Conservation (phyloP, 37 sponge, comb jelly and placozoan genomes). For the Bolinopsis microptera region DNA sequence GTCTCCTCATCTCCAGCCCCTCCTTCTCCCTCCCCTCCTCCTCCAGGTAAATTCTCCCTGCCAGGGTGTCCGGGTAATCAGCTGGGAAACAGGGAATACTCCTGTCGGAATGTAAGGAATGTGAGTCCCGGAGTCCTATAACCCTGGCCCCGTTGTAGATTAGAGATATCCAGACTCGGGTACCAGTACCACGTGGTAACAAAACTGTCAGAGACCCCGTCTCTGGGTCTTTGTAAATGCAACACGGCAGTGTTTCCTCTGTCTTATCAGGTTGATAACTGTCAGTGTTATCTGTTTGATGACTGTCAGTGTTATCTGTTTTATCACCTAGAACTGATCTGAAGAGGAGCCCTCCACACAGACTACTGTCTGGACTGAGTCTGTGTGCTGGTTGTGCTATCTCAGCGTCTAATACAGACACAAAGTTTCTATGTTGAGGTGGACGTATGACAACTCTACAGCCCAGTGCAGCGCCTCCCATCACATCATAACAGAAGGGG, state of each 20-base stretch:
- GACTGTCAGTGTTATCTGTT: neutral
- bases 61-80: constrained; percentile 43
- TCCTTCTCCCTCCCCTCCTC: neutral
- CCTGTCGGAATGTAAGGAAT: neutral
- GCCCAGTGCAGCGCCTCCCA: neutral
- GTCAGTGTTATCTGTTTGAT: neutral
- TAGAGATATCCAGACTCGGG: neutral
- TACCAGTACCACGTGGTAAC: constrained; percentile 13
- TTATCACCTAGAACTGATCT: neutral
- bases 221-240: constrained; percentile 7
- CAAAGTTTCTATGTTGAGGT: neutral
- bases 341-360: neutral
- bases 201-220: neutral
- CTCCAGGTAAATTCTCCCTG: neutral
- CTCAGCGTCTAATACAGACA: neutral
- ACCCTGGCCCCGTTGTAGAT: constrained; percentile 36
- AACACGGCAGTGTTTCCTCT: neutral
- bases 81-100: neutral
- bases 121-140: constrained; percentile 20
- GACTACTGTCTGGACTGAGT: neutral
- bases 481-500: neutral
- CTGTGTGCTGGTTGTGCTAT: neutral
- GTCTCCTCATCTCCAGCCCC: constrained; percentile 27
- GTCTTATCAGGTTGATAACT: neutral
- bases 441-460: constrained; percentile 23